Percentiles rank a stretch among this genome's conserved stretches.
Conservation (phyloP, 1,140 invertebrate genomes). For the Scaptomyza hsui region DNA sequence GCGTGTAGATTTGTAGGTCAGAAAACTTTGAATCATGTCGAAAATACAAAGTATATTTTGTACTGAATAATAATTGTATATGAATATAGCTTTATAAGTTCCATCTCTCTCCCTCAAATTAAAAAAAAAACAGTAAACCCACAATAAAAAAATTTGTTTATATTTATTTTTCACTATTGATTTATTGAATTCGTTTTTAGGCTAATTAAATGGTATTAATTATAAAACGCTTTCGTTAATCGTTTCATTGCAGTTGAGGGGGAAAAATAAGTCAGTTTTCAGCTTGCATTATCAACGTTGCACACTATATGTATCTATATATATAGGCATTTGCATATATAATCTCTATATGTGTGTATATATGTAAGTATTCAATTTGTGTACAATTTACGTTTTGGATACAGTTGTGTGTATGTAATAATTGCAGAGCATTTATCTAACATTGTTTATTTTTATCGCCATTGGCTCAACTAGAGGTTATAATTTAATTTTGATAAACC, state of each 20-base stretch:
- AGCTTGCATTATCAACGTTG: slow-evolving; percentile 10
- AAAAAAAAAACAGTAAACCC: too few species aligned
- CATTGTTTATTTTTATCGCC: slow-evolving; percentile 10
- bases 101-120: neutral
- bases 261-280: slow-evolving; percentile 11
- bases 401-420: neutral
- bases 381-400: slow-evolving; percentile 19
- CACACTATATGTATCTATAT: slow-evolving; percentile 26
- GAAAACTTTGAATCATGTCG: neutral
- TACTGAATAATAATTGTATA: too few species aligned
- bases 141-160: slow-evolving; percentile 41
- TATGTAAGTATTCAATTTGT: slow-evolving; percentile 26
- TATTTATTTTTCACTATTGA: slow-evolving; percentile 22
- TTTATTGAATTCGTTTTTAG: slow-evolving; percentile 54
- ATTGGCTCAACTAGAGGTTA: slow-evolving; percentile 11
- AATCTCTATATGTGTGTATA: slow-evolving; percentile 30
- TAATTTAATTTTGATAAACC: slow-evolving; percentile 21
- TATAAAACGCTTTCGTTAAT: slow-evolving; percentile 36
- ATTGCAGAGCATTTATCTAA: slow-evolving; percentile 10
- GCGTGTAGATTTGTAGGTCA: neutral
- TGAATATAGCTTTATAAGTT: neutral
- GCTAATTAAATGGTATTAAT: slow-evolving; percentile 67
- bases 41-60: too few species aligned
- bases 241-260: slow-evolving; percentile 11
- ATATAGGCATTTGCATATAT: slow-evolving; percentile 42